phyloP scores from a whole-genome alignment of 2,888 invertebrate species.

The Gymnosoma rotundatum region DNA sequence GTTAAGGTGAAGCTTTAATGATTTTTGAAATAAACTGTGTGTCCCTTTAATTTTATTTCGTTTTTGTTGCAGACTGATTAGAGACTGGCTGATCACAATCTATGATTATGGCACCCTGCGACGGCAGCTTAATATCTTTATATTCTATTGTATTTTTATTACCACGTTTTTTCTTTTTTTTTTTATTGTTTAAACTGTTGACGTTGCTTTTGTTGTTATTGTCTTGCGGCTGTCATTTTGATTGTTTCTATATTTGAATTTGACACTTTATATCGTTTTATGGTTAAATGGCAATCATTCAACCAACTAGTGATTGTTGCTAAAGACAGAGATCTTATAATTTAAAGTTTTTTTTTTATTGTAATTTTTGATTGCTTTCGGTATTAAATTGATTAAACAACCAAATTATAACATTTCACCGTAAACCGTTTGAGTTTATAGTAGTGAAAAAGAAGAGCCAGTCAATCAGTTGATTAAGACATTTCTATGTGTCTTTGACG shows the following conservation, averaged over 20 bases:
- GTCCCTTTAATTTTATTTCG: constrained; percentile 39
- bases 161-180: background rate
- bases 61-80: constrained; percentile 57
- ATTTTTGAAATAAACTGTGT: constrained; percentile 10
- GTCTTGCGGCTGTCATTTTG: constrained; percentile 54
- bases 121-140: constrained; percentile 69
- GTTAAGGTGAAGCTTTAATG: constrained; percentile 4
- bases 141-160: constrained; percentile 50
- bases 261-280: constrained; percentile 66
- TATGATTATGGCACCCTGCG: constrained; percentile 68
- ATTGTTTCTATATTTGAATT: constrained; percentile 63
- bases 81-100: constrained; percentile 68
- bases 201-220: constrained; percentile 31
- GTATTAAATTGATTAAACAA: constrained; percentile 56
- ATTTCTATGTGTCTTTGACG: constrained; percentile 58
- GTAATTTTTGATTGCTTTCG: constrained; percentile 19
- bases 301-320: background rate
- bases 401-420: constrained; percentile 60
- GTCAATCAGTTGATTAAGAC: constrained; percentile 58
- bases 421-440: constrained; percentile 1
- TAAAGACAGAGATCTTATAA: constrained; percentile 17
- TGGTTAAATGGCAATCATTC: constrained; percentile 35
- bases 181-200: constrained; percentile 43
- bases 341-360: constrained; percentile 16
- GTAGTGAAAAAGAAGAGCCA: constrained; percentile 20